A percentile compares a stretch with the other conserved stretches of the same genome.
Conservation (phyloP, 2,113 vertebrate genomes). For the Empidonax alnorum region DNA sequence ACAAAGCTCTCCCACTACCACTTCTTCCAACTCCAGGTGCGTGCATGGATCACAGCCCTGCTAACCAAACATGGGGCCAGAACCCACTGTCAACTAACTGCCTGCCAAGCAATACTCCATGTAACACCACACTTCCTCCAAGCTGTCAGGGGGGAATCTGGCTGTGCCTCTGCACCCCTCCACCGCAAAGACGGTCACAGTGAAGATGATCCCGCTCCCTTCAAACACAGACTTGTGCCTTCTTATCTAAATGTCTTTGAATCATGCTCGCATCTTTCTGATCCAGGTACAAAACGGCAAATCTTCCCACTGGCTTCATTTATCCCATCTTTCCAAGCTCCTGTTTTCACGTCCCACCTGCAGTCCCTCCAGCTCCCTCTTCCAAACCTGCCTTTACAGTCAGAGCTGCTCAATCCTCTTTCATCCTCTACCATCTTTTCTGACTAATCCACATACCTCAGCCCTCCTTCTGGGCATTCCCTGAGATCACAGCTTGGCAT, state of each 20-base stretch:
- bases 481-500: neutral
- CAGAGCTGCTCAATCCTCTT: neutral
- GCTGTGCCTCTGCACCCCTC: neutral
- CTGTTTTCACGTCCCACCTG: conserved; percentile 18
- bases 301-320: neutral
- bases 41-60: fast-evolving
- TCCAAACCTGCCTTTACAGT: conserved; percentile 12
- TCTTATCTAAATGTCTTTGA: conserved; percentile 6
- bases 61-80: neutral
- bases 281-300: neutral
- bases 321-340: neutral
- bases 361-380: conserved; percentile 31
- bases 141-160: neutral
- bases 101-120: neutral
- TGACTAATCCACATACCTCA: neutral
- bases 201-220: neutral
- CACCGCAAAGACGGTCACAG: fast-evolving
- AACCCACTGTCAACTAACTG: neutral
- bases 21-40: fast-evolving
- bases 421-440: conserved; percentile 6
- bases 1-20: neutral
- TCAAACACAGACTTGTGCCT: neutral
- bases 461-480: conserved; percentile 10
- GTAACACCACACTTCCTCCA: fast-evolving
- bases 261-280: neutral